Percentiles rank a stretch among this genome's conserved stretches.
phyloP scores from a whole-genome alignment of 2,888 invertebrate species.

The Tanytarsus gracilentus region DNA sequence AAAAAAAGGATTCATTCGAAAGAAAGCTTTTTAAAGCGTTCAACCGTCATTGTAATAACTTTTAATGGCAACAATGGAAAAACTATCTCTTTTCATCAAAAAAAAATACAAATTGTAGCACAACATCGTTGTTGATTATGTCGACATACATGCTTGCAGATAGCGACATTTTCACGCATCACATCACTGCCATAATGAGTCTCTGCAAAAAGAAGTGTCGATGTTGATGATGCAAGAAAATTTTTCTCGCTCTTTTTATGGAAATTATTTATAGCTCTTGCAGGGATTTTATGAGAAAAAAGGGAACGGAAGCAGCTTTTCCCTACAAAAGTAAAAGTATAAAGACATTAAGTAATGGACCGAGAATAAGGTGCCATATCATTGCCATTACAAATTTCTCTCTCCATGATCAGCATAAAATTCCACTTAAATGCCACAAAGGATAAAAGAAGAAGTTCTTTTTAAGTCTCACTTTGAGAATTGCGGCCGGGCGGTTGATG shows the following conservation, averaged over 20 bases:
- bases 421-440: no score
- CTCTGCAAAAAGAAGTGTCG: not conserved
- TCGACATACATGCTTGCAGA: not conserved
- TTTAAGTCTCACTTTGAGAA: no score
- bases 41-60: slow-evolving; percentile 5
- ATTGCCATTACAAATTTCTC: not conserved
- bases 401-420: not conserved
- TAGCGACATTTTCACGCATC: not conserved
- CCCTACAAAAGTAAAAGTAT: not conserved
- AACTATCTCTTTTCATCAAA: no score
- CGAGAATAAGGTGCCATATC: not conserved
- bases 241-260: not conserved
- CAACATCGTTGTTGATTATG: not conserved
- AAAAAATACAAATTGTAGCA: no score
- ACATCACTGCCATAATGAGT: not conserved
- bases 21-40: slow-evolving; percentile 8
- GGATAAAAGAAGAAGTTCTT: not conserved
- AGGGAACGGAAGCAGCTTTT: not conserved
- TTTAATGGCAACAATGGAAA: slow-evolving; percentile 12
- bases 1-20: no score
- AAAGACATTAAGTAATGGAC: not conserved
- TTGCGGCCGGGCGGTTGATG: no score
- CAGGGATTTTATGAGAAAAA: not conserved
- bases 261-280: not conserved
- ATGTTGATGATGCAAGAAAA: slow-evolving; percentile 8